Evolutionary conservation across 2,888 invertebrate genomes (phyloP).

Genomic region (Microctonus brassicae): DNA sequence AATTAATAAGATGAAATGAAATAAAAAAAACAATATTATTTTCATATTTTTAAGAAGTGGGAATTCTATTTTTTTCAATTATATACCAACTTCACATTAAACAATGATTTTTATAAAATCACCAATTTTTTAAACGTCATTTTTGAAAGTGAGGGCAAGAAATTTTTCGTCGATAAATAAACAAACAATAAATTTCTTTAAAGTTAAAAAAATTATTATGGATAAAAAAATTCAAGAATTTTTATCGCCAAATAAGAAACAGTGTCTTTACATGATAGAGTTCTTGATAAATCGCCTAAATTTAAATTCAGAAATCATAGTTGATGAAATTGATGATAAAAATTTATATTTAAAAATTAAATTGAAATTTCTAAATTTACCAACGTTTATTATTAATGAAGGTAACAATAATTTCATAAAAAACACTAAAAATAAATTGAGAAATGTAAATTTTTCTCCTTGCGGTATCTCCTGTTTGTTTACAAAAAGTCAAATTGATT

Average conservation of each 20-base stretch:
- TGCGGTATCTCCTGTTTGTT: constrained; percentile 54
- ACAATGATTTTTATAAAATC: neutral
- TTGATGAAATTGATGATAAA: constrained; percentile 43
- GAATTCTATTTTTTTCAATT: too few relatives aligned
- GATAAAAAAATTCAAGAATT: neutral
- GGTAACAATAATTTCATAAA: constrained; percentile 47
- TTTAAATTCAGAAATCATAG: constrained; percentile 40
- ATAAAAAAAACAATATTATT: too few relatives aligned
- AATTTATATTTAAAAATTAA: constrained; percentile 30
- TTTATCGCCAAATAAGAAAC: constrained; percentile 35
- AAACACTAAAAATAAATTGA: constrained; percentile 34
- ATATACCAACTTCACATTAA: neutral
- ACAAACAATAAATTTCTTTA: neutral
- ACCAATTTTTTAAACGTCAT: neutral
- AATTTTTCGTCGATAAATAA: neutral
- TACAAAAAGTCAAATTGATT: constrained; percentile 44
- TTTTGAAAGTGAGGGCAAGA: neutral
- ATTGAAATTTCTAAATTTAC: constrained; percentile 54
- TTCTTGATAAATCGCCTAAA: constrained; percentile 48
- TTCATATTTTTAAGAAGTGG: too few relatives aligned
- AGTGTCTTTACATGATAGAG: constrained; percentile 55
- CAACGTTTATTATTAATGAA: constrained; percentile 51
- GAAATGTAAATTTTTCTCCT: constrained; percentile 42
- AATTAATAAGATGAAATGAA: constrained; percentile 37
- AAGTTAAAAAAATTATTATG: neutral